Evolutionary conservation across 2,113 vertebrate genomes (phyloP), one percentile per base, ranked within the genome.

Genomic region (Cygnus atratus): DNA sequence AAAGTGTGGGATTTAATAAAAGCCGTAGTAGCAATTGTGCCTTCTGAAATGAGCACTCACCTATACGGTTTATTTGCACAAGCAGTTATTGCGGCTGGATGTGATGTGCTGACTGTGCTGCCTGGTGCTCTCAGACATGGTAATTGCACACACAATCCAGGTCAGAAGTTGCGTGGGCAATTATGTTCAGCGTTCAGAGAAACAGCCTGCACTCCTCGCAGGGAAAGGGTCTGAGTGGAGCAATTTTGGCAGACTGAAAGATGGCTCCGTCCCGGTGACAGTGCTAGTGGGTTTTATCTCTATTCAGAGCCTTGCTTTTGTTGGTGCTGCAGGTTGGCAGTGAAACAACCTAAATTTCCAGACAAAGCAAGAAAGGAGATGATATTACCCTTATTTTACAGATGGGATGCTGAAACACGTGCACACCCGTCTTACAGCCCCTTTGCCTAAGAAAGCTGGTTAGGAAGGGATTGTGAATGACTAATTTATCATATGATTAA

Each of bases 1-100:
- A 88, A 91, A 92, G 52, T 63, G 73, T 39, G 41, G 66, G 73
- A 72, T 91, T 84, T 92, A 87, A 92, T 93, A 75, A 93, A 90
- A 90, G 44, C 67, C 28, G 1, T 20, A 14, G 46, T 22, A 87
- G 80, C 65, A 86, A 25, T 61, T 75, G 68, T 88, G 76, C 25
- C 43, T 78, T 52, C 80, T 75, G 87, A 61, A 91, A 88, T 0
- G 8, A 84, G 61, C 46, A 9, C 35, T 87, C 66, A 65, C 80
- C 61, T 87, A 13, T 26, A 18, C 12, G 7, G 29, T 63, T 65
- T 46, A 12, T 44, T 67, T 91, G 84, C 70, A 90, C 72, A 76
- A 61, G 6, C 26, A 55, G n/a, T 43, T 61, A 52, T 10, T 94
- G 87, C 88, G 81, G 76, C 80, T 91, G 94, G 73, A 3, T 87